Conservation (phyloP, 2,113 vertebrate species). For the Callaeas wilsoni region DNA sequence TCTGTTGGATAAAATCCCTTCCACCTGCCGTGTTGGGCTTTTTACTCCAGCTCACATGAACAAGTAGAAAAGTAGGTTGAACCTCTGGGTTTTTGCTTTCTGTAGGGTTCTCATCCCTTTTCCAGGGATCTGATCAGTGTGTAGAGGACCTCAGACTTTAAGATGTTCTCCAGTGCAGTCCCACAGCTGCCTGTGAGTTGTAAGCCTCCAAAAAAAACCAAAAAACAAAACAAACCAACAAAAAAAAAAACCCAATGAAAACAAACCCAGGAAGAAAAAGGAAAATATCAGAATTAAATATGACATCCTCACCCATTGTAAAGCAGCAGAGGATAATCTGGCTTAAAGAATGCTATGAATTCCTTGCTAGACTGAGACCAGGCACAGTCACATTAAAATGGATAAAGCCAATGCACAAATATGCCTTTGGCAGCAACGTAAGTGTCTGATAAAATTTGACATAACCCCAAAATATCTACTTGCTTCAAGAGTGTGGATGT, state of each 20-base stretch:
- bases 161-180: background rate
- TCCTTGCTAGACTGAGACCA: background rate
- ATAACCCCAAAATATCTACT: background rate
- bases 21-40: fast-evolving
- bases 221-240: too few species aligned
- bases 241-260: background rate
- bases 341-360: background rate
- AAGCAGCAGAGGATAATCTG: slow-evolving; percentile 3
- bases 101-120: background rate
- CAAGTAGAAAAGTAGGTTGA: background rate
- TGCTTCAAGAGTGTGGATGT: background rate
- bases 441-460: background rate
- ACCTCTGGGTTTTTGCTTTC: background rate
- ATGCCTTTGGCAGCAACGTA: background rate
- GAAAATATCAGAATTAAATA: background rate
- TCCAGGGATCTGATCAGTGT: background rate
- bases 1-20: background rate
- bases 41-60: background rate
- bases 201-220: background rate
- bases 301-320: background rate
- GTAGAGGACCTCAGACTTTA: background rate
- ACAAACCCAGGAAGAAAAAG: background rate
- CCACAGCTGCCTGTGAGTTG: background rate
- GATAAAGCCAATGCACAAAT: background rate
- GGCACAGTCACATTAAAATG: background rate